These are phyloP conservation scores for Aplysia californica DNA, from an alignment of 1,140 invertebrate species.

Conservation along the genomic window DNA sequence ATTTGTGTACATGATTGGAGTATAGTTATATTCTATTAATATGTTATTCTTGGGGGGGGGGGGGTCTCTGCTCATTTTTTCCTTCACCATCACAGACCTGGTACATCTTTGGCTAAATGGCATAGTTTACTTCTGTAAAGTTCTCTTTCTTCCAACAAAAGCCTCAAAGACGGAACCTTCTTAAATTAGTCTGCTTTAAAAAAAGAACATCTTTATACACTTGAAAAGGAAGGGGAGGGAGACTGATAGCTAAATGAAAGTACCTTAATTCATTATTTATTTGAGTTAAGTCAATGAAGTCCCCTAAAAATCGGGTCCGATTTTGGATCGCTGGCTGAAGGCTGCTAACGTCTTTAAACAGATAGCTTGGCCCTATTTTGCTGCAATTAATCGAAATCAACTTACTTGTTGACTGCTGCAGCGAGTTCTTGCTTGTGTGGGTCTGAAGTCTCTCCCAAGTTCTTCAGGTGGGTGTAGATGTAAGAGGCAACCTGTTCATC, in stretches of 20 bases:
- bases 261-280: background rate
- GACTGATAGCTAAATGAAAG: background rate
- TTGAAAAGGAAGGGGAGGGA: background rate
- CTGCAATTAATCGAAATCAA: background rate
- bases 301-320: background rate
- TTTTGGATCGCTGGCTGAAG: background rate
- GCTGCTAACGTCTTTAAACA: background rate
- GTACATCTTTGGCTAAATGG: too few species aligned
- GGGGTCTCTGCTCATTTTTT: too few species aligned
- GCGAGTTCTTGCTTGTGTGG: too few species aligned
- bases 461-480: conserved; percentile 91
- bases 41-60: too few species aligned
- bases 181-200: too few species aligned
- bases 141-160: too few species aligned
- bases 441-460: conserved; percentile 85
- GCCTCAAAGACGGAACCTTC: too few species aligned
- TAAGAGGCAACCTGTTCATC: conserved; percentile 90
- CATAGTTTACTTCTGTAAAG: too few species aligned
- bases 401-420: conserved; percentile 79
- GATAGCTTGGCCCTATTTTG: background rate
- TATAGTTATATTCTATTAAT: background rate
- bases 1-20: background rate
- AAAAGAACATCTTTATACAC: too few species aligned
- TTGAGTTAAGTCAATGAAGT: background rate
- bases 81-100: too few species aligned